Percentiles rank a stretch among this genome's conserved stretches.
Evolutionary conservation across 2,797 vertebrate genomes (phyloP).

Genomic region (Anguilla marmorata): DNA sequence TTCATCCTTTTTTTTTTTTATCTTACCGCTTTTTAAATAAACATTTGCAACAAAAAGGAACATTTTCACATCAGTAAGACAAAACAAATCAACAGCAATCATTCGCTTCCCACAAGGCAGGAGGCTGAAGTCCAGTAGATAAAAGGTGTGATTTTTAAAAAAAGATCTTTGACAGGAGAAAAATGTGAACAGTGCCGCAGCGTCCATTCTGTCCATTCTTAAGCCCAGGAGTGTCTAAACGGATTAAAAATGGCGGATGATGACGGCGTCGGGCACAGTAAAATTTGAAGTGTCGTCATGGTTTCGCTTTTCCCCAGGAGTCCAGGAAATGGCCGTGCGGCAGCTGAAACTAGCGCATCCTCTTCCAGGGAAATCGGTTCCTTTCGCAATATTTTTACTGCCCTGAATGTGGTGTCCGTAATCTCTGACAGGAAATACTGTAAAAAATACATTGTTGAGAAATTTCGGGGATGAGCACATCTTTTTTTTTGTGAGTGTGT

Average conservation of each 20-base stretch:
- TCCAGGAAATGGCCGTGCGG: neutral
- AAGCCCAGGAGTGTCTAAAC: neutral
- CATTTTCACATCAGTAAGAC: constrained; percentile 34
- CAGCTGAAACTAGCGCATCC: too few species aligned
- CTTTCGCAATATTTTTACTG: neutral
- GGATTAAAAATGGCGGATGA: neutral
- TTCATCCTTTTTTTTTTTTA: constrained; percentile 2
- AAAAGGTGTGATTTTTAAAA: neutral
- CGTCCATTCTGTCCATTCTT: neutral
- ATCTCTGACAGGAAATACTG: neutral
- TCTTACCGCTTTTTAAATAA: constrained; percentile 7
- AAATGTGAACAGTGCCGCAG: neutral
- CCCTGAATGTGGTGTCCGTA: neutral
- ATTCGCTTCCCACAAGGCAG: neutral
- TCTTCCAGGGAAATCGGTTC: neutral
- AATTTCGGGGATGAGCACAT: neutral
- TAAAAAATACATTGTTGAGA: neutral
- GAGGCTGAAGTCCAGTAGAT: neutral
- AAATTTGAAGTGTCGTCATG: neutral
- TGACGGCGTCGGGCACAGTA: neutral
- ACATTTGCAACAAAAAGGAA: constrained; percentile 25
- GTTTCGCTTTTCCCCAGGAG: neutral
- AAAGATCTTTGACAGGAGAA: neutral
- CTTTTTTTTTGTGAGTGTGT: neutral
- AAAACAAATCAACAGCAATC: constrained; percentile 24